Conservation (phyloP, 2,888 invertebrate genomes). For the Anodontia alba region DNA sequence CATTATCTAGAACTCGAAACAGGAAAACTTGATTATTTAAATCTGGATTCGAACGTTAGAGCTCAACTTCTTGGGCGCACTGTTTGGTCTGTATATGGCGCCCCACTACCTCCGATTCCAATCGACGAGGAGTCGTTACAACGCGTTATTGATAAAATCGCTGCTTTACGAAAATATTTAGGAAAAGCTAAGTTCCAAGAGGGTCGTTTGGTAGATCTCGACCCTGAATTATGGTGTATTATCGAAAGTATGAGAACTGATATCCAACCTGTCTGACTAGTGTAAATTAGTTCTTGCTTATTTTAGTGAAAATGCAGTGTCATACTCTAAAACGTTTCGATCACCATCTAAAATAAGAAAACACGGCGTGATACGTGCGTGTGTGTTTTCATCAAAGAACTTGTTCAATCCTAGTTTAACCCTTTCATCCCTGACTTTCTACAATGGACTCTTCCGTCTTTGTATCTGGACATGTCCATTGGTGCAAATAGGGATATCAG, state of each 20-base stretch:
- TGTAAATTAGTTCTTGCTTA: no score
- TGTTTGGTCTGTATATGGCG: constrained; percentile 47
- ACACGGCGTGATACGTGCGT: no score
- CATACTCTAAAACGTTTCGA: no score
- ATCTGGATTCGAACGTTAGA: constrained; percentile 15
- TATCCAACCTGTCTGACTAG: no score
- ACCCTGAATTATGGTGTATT: constrained; percentile 50
- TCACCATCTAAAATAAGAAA: no score
- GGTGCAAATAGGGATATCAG: no score
- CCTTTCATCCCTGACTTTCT: no score
- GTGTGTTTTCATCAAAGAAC: no score
- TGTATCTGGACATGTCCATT: no score
- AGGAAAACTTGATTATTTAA: constrained; percentile 26
- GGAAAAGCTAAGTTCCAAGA: constrained; percentile 32
- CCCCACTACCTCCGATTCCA: constrained; percentile 43
- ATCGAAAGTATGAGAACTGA: constrained; percentile 38
- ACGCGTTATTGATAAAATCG: constrained; percentile 24
- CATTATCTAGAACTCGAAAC: not conserved
- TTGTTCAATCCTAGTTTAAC: no score
- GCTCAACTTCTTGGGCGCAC: constrained; percentile 35
- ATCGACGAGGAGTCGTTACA: constrained; percentile 21
- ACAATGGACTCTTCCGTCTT: no score
- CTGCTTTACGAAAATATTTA: constrained; percentile 27
- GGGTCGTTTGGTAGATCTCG: constrained; percentile 36
- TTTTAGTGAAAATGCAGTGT: no score